Percentiles rank a stretch among this genome's conserved stretches.
These are phyloP conservation scores for Agrotis puta DNA, from an alignment of 2,888 invertebrate species.

Conservation along the genomic window DNA sequence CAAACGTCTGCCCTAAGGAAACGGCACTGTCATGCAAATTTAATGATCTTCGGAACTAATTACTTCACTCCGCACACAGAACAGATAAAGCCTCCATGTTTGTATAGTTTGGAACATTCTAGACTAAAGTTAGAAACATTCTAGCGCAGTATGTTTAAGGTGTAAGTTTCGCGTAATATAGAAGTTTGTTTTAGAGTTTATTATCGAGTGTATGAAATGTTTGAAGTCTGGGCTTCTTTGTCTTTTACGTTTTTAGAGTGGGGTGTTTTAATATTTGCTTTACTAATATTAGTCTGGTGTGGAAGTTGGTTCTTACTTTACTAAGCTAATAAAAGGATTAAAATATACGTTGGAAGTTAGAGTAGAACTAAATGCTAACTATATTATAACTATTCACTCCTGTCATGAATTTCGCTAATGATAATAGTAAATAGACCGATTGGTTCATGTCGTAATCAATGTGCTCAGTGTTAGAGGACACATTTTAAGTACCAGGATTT, in stretches of 20 bases:
- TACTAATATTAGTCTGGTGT: constrained; percentile 30
- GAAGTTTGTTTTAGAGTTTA: constrained; percentile 82
- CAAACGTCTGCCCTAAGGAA: constrained; percentile 70
- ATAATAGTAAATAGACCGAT: background rate
- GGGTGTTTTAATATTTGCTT: constrained; percentile 71
- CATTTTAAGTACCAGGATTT: background rate
- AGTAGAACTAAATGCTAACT: constrained; percentile 13
- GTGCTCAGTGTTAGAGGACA: background rate
- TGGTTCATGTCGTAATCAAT: background rate
- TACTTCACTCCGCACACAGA: constrained; percentile 77
- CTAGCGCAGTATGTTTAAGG: constrained; percentile 78
- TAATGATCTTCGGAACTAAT: constrained; percentile 83
- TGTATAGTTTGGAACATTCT: constrained; percentile 82
- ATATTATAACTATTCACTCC: background rate
- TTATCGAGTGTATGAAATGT: constrained; percentile 69
- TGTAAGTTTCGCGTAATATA: constrained; percentile 83
- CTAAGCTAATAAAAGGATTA: constrained; percentile 18
- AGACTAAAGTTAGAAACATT: constrained; percentile 75
- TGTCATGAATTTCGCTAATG: background rate
- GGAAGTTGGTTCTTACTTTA: constrained; percentile 20
- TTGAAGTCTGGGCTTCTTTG: constrained; percentile 57
- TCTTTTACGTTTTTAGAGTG: constrained; percentile 67
- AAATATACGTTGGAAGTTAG: background rate
- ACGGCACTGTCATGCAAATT: constrained; percentile 84
- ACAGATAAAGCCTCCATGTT: constrained; percentile 81